Evolutionary conservation across 2,797 vertebrate species (phyloP), one percentile per base, ranked within the genome.

Genomic region (Macroramphosus scolopax): DNA sequence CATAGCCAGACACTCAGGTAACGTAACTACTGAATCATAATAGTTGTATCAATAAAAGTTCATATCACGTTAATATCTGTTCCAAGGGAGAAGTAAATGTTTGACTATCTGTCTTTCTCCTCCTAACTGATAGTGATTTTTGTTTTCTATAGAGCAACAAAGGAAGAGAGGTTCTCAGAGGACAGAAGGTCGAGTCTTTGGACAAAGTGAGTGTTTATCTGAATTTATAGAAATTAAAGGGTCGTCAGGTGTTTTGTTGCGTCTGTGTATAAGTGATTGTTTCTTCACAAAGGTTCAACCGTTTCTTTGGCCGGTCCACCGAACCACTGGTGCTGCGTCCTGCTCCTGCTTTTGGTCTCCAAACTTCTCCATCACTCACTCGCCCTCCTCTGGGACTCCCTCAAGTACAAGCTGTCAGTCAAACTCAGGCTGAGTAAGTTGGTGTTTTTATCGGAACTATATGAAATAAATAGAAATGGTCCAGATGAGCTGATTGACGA

Each of bases 251-350:
- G n/a, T n/a, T n/a, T n/a, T n/a, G n/a, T n/a, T n/a, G n/a, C n/a
- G n/a, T n/a, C n/a, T n/a, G n/a, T n/a, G n/a, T n/a, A n/a, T n/a
- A n/a, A n/a, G n/a, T n/a, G n/a, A n/a, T n/a, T n/a, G n/a, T n/a
- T n/a, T n/a, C n/a, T n/a, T n/a, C 5, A 25, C 48, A 16, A 56
- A 92, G 91, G 72, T 92, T 92, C 66, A 89, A 91, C 55, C 88
- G 84, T 37, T 80, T 92, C 16, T 86, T 92, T 50, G 85, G 89
- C 52, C 70, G 89, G 26, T 43, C 82, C 10, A 91, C 87, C 61
- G 81, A 67, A 12, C 86, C 88, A 3, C 53, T 91, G 9, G 75
- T 86, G 20, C 77, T 81, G 14, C 61, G n/a, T n/a, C n/a, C n/a
- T n/a, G n/a, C 61, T 30, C 57, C 72, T 14, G 40, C 61, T 3